phyloP scores from a whole-genome alignment of 2,113 vertebrate genomes.

The Psophia crepitans region DNA sequence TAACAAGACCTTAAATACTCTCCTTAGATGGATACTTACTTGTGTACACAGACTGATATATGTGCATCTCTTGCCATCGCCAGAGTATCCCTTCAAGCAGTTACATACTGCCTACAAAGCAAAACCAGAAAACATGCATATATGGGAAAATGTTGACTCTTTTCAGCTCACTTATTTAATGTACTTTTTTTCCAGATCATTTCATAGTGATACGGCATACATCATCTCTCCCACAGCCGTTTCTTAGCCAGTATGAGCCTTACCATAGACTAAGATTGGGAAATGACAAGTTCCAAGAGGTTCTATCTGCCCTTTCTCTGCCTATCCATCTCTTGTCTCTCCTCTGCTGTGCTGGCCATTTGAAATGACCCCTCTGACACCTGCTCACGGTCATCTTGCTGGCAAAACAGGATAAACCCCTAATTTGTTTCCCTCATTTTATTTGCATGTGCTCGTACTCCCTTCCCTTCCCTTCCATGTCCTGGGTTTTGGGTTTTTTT shows the following conservation, averaged over 20 bases:
- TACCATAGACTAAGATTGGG: neutral
- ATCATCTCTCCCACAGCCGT: neutral
- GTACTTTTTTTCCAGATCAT: neutral
- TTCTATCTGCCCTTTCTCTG: neutral
- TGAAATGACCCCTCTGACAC: neutral
- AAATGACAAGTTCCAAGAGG: neutral
- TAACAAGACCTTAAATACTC: neutral
- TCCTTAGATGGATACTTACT: constrained; percentile 68
- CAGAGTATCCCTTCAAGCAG: constrained; percentile 79
- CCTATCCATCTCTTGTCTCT: neutral
- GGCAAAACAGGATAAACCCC: neutral
- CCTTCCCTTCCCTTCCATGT: neutral
- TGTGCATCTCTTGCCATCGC: constrained; percentile 81
- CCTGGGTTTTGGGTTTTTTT: neutral
- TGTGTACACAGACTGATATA: constrained; percentile 78
- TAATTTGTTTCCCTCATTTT: neutral
- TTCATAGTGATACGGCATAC: neutral
- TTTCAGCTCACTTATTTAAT: neutral
- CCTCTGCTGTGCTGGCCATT: neutral
- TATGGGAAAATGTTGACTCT: neutral
- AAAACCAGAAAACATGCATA: neutral
- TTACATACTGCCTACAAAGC: constrained; percentile 81
- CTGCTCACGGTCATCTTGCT: neutral
- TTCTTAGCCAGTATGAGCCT: neutral
- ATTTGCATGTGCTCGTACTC: neutral